Evolutionary conservation across 2,797 vertebrate genomes (phyloP).

Genomic region (Eurystomus glaucurus): DNA sequence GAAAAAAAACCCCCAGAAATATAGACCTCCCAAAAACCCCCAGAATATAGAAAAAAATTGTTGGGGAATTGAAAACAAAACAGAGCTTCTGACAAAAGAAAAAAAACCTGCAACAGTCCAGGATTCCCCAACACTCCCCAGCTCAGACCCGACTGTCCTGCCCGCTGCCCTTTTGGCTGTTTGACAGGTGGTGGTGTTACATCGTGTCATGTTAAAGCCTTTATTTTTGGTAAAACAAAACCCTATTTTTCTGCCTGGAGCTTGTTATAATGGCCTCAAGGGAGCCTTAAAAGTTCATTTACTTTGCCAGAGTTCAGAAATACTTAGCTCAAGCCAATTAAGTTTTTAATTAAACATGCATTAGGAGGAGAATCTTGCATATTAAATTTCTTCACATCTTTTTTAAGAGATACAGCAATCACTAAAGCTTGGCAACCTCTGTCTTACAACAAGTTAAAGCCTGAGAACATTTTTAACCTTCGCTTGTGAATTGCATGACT

Average conservation of each 20-base stretch:
- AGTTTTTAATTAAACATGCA: constrained; percentile 29
- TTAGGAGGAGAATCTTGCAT: not conserved
- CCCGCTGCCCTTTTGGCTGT: not conserved
- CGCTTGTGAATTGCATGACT: not conserved
- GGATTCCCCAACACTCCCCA: rapidly evolving
- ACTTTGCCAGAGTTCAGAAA: constrained; percentile 9
- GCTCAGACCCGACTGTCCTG: not conserved
- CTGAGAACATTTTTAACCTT: not conserved
- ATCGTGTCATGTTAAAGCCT: not conserved
- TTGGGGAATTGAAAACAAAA: not conserved
- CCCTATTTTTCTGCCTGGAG: not conserved
- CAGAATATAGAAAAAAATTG: not conserved
- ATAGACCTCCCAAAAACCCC: rapidly evolving
- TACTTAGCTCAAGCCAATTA: constrained; percentile 25
- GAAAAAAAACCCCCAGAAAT: not conserved
- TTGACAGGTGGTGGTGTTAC: not conserved
- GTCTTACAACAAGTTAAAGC: not conserved
- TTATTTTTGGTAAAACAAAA: not conserved
- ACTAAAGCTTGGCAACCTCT: not conserved
- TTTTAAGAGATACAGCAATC: not conserved
- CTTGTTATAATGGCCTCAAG: not conserved
- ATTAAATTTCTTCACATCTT: not conserved
- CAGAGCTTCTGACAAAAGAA: not conserved
- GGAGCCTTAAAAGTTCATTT: constrained; percentile 2
- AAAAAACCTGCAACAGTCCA: rapidly evolving